Conservation (phyloP, 92 coral and sea anemone species). For the Pocillopora meandrina region DNA sequence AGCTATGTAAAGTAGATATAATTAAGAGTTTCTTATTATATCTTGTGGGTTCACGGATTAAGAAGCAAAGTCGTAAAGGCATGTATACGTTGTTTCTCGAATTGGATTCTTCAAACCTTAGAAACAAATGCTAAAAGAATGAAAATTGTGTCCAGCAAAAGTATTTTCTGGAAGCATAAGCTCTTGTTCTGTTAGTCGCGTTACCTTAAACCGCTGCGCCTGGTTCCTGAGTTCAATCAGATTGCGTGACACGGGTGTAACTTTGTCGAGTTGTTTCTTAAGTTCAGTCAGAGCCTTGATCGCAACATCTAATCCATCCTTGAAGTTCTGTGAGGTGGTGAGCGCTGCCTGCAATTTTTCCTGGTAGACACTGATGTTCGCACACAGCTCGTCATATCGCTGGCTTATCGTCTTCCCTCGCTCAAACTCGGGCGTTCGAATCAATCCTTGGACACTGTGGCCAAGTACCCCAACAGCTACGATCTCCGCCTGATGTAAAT, state of each 20-base stretch:
- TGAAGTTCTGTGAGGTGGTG: conserved; percentile 85
- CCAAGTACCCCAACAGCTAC: conserved; percentile 89
- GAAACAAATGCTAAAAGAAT: too few species aligned
- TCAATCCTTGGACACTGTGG: conserved; percentile 86
- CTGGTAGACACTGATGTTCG: conserved; percentile 84
- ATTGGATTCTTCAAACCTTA: too few species aligned
- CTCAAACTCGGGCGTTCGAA: conserved; percentile 65
- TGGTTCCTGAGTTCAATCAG: conserved; percentile 79
- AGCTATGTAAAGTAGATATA: too few species aligned
- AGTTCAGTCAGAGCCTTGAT: conserved; percentile 79
- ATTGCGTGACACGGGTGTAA: conserved; percentile 83
- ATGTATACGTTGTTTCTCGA: too few species aligned
- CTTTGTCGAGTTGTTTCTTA: conserved; percentile 83
- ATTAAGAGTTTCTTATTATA: too few species aligned
- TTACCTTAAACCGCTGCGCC: conserved; percentile 94
- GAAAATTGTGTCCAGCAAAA: too few species aligned
- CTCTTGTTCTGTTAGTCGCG: neutral
- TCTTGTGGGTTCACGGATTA: too few species aligned
- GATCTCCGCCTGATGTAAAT: conserved; percentile 93
- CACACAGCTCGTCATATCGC: conserved; percentile 88
- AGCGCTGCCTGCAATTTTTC: conserved; percentile 85
- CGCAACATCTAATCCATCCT: conserved; percentile 89
- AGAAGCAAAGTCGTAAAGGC: too few species aligned
- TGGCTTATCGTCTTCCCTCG: conserved; percentile 88
- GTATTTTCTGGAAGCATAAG: neutral